phyloP scores from a whole-genome alignment of 2,888 invertebrate species.

The Smittia sp. region DNA sequence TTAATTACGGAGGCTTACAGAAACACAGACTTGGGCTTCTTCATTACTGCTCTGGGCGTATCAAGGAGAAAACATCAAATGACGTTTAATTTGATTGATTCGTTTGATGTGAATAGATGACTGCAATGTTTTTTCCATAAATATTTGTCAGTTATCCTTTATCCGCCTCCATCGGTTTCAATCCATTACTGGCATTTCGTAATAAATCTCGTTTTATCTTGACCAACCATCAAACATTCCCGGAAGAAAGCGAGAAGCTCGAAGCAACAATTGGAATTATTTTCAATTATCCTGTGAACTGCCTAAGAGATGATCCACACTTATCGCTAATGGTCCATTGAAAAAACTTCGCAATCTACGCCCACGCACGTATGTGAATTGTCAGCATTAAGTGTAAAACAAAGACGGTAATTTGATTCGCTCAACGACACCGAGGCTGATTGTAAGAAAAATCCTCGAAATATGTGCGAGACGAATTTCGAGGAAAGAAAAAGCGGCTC shows the following conservation, averaged over 20 bases:
- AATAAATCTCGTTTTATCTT: no score
- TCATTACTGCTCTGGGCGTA: not conserved
- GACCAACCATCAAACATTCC: no score
- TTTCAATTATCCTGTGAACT: no score
- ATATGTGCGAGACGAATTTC: not conserved
- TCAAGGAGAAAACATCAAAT: constrained; percentile 2
- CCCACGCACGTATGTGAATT: no score
- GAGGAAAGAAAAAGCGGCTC: not conserved
- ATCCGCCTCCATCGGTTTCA: no score
- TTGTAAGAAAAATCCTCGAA: not conserved
- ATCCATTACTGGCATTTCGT: no score
- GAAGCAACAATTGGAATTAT: no score
- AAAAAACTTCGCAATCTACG: no score
- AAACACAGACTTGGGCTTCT: not conserved
- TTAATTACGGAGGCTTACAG: constrained; percentile 34
- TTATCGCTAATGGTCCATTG: no score
- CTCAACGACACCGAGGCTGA: not conserved
- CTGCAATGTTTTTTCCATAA: not conserved
- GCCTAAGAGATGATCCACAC: no score
- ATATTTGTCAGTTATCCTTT: constrained; percentile 17
- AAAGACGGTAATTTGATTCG: constrained; percentile 31
- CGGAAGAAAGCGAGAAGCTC: no score
- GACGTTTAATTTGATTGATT: not conserved
- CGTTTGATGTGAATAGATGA: not conserved
- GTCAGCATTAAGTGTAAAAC: not conserved